phyloP scores from a whole-genome alignment of 2,888 invertebrate species.

The Caenorhabditis afra region DNA sequence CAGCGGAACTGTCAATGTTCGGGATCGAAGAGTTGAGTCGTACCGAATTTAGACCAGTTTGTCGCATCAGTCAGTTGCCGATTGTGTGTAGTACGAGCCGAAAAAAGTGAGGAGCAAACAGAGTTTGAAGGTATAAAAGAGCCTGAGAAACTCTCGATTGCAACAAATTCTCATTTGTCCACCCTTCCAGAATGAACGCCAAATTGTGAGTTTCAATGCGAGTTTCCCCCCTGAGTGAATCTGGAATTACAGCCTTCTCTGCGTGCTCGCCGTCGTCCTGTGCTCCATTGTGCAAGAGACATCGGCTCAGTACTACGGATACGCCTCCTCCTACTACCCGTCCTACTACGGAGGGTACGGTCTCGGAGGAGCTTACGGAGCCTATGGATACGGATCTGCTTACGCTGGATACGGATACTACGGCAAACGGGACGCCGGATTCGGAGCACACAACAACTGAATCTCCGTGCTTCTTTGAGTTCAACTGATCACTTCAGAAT shows the following conservation, averaged over 20 bases:
- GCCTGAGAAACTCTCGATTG: neutral
- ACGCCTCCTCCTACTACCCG: conserved; percentile 46
- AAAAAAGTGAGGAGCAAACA: conserved; percentile 30
- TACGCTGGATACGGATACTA: conserved; percentile 17
- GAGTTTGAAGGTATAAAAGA: neutral
- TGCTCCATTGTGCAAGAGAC: conserved; percentile 49
- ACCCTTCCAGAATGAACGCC: conserved; percentile 15
- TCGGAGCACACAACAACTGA: conserved; percentile 8
- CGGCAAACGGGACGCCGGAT: conserved; percentile 23
- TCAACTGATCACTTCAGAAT: too few species aligned
- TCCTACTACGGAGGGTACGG: conserved; percentile 43
- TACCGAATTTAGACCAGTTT: too few species aligned
- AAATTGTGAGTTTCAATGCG: conserved; percentile 10
- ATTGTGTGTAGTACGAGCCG: too few species aligned
- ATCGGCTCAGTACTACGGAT: conserved; percentile 43
- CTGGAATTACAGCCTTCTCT: conserved; percentile 38
- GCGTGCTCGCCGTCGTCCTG: conserved; percentile 45
- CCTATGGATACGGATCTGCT: conserved; percentile 21
- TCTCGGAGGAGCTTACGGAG: conserved; percentile 8
- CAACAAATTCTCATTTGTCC: conserved; percentile 1
- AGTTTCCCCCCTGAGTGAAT: neutral
- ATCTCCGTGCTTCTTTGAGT: too few species aligned
- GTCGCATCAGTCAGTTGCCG: too few species aligned
- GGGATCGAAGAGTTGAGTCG: too few species aligned
- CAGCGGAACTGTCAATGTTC: neutral